Conservation (phyloP, 2,113 vertebrate species). For the Nannobrachium achirus region DNA sequence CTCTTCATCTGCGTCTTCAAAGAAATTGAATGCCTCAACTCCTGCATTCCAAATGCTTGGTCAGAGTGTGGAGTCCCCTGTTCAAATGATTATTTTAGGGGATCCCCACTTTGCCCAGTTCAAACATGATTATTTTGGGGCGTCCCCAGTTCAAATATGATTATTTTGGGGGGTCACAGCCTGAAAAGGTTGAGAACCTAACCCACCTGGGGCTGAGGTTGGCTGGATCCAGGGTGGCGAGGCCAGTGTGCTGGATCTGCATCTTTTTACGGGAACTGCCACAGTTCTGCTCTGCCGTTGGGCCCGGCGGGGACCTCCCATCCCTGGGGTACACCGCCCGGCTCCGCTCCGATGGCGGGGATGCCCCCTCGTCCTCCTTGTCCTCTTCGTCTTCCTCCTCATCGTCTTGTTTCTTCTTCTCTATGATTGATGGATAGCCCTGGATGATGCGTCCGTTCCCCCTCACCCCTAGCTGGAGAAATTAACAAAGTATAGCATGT, state of each 20-base stretch:
- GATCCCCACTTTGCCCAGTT: no score
- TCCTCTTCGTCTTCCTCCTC: slow-evolving; percentile 22
- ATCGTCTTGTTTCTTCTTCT: slow-evolving; percentile 35
- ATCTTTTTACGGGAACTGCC: slow-evolving; percentile 38
- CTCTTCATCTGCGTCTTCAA: no score
- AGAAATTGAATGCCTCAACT: no score
- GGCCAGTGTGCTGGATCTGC: slow-evolving; percentile 61
- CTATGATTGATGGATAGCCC: slow-evolving; percentile 51
- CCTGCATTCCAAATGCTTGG: no score
- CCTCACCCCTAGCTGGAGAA: slow-evolving; percentile 53
- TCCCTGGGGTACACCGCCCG: slow-evolving; percentile 41
- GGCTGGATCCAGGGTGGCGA: slow-evolving; percentile 68
- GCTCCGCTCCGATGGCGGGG: slow-evolving; percentile 37
- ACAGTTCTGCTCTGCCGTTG: slow-evolving; percentile 15
- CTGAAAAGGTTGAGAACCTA: neutral
- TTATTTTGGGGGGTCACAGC: no score
- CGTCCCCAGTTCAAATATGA: no score
- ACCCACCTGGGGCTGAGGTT: slow-evolving; percentile 78
- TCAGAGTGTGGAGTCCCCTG: no score
- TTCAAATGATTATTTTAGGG: no score
- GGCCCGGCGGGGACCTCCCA: slow-evolving; percentile 39
- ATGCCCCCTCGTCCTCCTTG: slow-evolving; percentile 25
- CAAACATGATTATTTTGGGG: no score
- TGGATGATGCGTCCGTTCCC: slow-evolving; percentile 67
- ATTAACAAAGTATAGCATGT: no score